Evolutionary conservation across 2,797 vertebrate species (phyloP).

Genomic region (Acestrorhynchus altus): DNA sequence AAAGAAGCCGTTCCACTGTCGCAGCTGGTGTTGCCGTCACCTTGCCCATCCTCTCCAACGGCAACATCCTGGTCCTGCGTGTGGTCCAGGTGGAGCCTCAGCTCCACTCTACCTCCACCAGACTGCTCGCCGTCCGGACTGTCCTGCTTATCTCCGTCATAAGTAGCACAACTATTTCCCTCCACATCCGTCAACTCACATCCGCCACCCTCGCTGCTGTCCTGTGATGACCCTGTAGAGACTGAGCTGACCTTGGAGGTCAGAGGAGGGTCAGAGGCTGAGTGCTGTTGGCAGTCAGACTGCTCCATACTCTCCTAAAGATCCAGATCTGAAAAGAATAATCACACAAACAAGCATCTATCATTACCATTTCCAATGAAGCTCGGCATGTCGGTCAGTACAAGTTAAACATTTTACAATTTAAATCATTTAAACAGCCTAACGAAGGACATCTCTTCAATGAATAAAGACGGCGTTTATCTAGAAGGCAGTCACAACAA

Average conservation of each 20-base stretch:
- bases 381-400: too few relatives aligned
- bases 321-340: constrained; percentile 50
- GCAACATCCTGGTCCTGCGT: constrained; percentile 38
- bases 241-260: constrained; percentile 57
- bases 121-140: constrained; percentile 55
- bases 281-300: constrained; percentile 55
- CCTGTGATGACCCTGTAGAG: constrained; percentile 20
- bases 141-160: constrained; percentile 54
- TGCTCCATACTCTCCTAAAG: constrained; percentile 66
- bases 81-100: constrained; percentile 25
- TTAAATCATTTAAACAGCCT: background rate
- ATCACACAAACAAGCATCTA: constrained; percentile 6
- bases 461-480: background rate
- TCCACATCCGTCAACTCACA: constrained; percentile 48
- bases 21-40: constrained; percentile 51
- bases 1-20: constrained; percentile 55
- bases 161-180: background rate
- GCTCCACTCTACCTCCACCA: constrained; percentile 44
- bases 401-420: background rate
- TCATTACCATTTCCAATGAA: background rate
- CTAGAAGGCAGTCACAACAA: background rate
- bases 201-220: constrained; percentile 46
- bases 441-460: background rate
- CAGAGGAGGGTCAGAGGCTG: constrained; percentile 58
- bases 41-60: constrained; percentile 25